A percentile compares a stretch with the other conserved stretches of the same genome.
Conservation (phyloP, 2,888 invertebrate genomes). For the Phasia obesa region DNA sequence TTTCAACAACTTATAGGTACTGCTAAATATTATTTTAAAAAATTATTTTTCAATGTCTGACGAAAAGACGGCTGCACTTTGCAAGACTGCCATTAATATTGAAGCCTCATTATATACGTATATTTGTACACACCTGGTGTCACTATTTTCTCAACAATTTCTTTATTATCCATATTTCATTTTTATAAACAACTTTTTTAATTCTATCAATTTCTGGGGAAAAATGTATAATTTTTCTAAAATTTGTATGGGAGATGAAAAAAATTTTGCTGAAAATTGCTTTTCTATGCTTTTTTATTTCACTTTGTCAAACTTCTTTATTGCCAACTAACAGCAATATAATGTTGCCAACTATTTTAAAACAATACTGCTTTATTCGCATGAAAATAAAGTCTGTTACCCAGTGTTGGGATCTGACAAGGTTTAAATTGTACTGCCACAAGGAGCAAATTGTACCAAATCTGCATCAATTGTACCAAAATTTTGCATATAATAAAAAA, state of each 20-base stretch:
- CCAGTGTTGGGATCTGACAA: too few species aligned
- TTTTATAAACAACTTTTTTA: slow-evolving; percentile 63
- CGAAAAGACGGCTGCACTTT: slow-evolving; percentile 58
- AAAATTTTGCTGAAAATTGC: slow-evolving; percentile 71
- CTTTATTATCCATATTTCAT: slow-evolving; percentile 82
- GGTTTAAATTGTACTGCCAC: too few species aligned
- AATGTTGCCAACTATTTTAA: slow-evolving; percentile 20
- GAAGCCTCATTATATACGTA: slow-evolving; percentile 31
- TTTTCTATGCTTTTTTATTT: slow-evolving; percentile 63
- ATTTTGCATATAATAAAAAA: too few species aligned
- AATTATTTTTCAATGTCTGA: slow-evolving; percentile 36
- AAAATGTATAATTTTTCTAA: slow-evolving; percentile 68
- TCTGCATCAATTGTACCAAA: too few species aligned
- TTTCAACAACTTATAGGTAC: not conserved
- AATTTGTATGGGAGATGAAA: slow-evolving; percentile 55
- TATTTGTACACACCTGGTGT: slow-evolving; percentile 81
- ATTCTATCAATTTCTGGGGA: slow-evolving; percentile 62
- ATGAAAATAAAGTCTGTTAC: not conserved
- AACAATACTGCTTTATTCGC: not conserved
- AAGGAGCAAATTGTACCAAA: too few species aligned
- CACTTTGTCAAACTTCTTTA: slow-evolving; percentile 56
- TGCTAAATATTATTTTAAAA: not conserved
- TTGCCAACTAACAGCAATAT: slow-evolving; percentile 45
- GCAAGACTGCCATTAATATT: slow-evolving; percentile 42
- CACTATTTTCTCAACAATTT: slow-evolving; percentile 82